Percentiles rank a stretch among this genome's conserved stretches.
phyloP scores from a whole-genome alignment of 2,113 vertebrate genomes.

The Micronycteris hirsuta region DNA sequence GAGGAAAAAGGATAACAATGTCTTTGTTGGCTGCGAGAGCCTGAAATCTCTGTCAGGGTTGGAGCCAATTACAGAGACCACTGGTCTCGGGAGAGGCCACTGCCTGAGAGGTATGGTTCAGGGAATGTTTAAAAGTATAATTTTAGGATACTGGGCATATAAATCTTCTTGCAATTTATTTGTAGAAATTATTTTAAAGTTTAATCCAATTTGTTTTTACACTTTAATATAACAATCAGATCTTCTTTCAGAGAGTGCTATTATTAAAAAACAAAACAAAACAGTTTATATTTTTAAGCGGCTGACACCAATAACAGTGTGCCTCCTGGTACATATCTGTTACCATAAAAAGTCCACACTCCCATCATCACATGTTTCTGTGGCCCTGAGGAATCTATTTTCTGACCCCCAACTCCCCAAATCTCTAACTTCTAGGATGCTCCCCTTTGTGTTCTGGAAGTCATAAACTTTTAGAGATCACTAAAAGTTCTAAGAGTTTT shows the following conservation, averaged over 20 bases:
- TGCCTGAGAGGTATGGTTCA: neutral
- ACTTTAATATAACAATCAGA: neutral
- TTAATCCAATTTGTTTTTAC: neutral
- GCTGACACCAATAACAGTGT: neutral
- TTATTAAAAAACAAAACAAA: neutral
- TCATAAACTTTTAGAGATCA: neutral
- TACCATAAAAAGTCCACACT: rapidly evolving
- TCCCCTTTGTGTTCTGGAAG: neutral
- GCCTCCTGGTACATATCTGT: neutral
- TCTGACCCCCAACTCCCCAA: rapidly evolving
- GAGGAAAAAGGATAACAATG: neutral
- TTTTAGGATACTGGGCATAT: neutral
- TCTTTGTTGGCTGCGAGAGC: neutral
- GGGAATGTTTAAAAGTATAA: neutral
- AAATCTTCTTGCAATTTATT: neutral
- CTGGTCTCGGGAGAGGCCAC: neutral
- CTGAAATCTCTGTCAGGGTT: neutral
- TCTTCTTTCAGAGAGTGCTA: neutral
- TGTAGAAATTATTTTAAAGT: neutral
- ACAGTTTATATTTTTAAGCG: neutral
- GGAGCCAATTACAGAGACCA: neutral
- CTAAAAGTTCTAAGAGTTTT: neutral
- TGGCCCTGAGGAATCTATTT: neutral
- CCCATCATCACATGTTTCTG: neutral
- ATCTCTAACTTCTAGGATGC: neutral